These are phyloP conservation scores for Promerops cafer DNA, from an alignment of 2,113 vertebrate species.

Conservation along the genomic window DNA sequence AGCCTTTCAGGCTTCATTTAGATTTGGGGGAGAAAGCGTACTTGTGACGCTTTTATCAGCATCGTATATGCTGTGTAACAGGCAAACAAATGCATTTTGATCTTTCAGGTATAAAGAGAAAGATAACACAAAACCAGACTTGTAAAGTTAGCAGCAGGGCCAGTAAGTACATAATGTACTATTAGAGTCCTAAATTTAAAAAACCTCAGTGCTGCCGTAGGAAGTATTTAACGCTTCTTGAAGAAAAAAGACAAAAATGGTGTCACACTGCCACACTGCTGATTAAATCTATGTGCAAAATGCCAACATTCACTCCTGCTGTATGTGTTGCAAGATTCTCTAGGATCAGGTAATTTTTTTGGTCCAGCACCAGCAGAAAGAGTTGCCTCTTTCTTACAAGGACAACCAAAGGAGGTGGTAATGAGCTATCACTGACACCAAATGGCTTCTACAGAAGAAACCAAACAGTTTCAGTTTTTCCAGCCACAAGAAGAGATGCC, in stretches of 20 bases:
- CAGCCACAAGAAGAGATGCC: not conserved
- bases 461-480: not conserved
- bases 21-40: not conserved
- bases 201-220: not conserved
- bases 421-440: not conserved
- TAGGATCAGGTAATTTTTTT: not conserved
- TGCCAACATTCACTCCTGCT: not conserved
- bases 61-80: rapidly evolving
- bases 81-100: rapidly evolving
- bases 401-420: not conserved
- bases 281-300: not conserved
- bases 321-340: not conserved
- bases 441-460: not conserved
- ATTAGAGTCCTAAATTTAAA: not conserved
- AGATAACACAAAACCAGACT: not conserved
- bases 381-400: not conserved
- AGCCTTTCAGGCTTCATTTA: not conserved
- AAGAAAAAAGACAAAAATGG: not conserved
- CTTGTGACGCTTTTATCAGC: not conserved
- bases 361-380: not conserved
- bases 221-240: not conserved
- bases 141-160: not conserved
- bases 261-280: not conserved
- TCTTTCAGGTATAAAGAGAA: not conserved
- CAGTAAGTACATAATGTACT: not conserved